Conservation (phyloP, 2,113 vertebrate species). For the Cheirogaleus medius region DNA sequence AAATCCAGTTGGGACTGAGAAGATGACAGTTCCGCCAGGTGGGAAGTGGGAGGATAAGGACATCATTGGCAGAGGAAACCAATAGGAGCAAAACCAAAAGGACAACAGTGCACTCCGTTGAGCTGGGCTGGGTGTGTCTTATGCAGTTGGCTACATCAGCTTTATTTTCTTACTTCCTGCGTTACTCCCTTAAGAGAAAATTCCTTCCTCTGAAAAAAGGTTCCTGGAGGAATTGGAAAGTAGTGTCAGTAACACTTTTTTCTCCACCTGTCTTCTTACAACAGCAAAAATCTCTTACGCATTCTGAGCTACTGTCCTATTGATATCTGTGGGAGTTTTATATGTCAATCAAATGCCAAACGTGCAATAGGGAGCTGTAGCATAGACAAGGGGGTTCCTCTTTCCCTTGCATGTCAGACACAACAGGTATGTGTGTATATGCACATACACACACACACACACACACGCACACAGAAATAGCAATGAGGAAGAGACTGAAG, state of each 20-base stretch:
- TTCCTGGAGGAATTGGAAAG: background rate
- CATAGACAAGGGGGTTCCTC: background rate
- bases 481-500: background rate
- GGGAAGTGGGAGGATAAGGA: background rate
- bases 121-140: fast-evolving
- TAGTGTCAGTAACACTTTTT: background rate
- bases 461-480: background rate
- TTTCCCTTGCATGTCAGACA: background rate
- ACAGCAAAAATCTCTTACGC: conserved; percentile 25
- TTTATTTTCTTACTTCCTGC: background rate
- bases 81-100: background rate
- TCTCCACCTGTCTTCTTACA: background rate
- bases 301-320: conserved; percentile 27
- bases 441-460: background rate
- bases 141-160: background rate
- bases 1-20: background rate
- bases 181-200: background rate
- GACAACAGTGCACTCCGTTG: fast-evolving
- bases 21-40: background rate
- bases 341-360: conserved; percentile 37
- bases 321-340: background rate
- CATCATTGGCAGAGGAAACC: background rate
- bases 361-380: background rate
- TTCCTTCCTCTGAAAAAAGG: background rate
- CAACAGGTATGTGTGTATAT: background rate